These are phyloP conservation scores for Cheilosia pagana DNA, from an alignment of 2,888 invertebrate species.

Conservation along the genomic window DNA sequence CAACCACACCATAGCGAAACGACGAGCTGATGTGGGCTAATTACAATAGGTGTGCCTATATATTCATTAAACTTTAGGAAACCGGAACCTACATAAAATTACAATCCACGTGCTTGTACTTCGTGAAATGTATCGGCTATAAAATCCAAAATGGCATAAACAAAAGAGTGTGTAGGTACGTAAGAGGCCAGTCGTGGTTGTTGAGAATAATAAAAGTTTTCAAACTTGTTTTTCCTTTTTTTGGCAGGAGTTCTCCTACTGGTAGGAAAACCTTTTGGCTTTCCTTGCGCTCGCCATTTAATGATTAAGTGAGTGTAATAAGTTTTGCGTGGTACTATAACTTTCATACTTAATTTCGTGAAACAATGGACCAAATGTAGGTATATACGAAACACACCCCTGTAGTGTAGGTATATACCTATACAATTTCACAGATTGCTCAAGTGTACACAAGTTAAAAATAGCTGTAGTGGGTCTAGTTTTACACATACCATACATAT, in stretches of 20 bases:
- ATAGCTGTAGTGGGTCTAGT: not conserved
- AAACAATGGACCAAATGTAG: conserved; percentile 6
- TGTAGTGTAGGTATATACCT: no score
- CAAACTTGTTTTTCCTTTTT: conserved; percentile 12
- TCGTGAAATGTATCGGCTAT: not conserved
- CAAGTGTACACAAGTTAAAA: not conserved
- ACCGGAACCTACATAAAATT: no score
- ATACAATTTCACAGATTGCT: not conserved
- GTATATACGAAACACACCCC: not conserved
- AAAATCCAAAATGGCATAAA: conserved; percentile 9
- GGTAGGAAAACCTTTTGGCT: not conserved
- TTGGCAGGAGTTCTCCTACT: not conserved
- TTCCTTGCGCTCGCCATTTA: conserved; percentile 10
- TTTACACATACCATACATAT: not conserved
- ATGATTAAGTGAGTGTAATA: conserved; percentile 38
- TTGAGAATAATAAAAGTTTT: not conserved
- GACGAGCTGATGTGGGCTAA: not conserved
- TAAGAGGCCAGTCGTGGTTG: not conserved
- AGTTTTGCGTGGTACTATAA: conserved; percentile 25
- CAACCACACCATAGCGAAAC: no score
- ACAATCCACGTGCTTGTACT: not conserved
- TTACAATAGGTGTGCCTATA: conserved; percentile 17
- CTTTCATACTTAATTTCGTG: conserved; percentile 1
- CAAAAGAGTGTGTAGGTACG: not conserved
- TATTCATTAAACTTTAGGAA: conserved; percentile 14